Evolutionary conservation across 2,888 invertebrate species (phyloP).

Genomic region (Cantharis flavilabris): DNA sequence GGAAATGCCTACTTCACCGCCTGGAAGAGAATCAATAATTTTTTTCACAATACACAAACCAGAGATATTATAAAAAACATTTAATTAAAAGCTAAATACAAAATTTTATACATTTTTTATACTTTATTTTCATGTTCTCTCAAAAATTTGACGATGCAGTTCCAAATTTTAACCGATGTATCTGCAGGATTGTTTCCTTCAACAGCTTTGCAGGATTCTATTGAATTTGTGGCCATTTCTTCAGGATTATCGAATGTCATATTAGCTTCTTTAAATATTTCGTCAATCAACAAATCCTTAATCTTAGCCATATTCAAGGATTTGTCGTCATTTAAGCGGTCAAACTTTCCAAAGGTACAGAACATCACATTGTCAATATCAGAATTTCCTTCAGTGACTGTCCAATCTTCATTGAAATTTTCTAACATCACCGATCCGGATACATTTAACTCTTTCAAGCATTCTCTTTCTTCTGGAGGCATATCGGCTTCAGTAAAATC

Average conservation of each 20-base stretch:
- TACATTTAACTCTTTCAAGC: neutral
- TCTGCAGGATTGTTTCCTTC: neutral
- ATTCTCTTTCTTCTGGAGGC: neutral
- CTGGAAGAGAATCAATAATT: too few species aligned
- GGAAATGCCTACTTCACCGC: too few species aligned
- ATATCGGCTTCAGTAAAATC: neutral
- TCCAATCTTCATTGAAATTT: neutral
- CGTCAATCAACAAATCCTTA: neutral
- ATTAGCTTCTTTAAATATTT: accelerated
- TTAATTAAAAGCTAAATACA: too few species aligned
- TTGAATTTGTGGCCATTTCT: neutral
- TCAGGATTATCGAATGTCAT: neutral
- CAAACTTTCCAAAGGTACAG: neutral
- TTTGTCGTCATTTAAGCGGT: neutral
- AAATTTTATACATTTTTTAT: too few species aligned
- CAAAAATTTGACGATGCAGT: neutral
- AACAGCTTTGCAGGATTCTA: neutral
- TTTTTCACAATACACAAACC: too few species aligned
- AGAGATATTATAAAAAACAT: too few species aligned
- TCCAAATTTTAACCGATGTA: neutral
- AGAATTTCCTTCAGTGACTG: neutral
- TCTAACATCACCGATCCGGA: neutral
- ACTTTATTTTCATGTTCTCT: too few species aligned
- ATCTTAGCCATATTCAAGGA: neutral
- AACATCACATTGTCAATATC: neutral